Evolutionary conservation across 2,113 vertebrate species (phyloP).

Genomic region (Ceyx melanurus): DNA sequence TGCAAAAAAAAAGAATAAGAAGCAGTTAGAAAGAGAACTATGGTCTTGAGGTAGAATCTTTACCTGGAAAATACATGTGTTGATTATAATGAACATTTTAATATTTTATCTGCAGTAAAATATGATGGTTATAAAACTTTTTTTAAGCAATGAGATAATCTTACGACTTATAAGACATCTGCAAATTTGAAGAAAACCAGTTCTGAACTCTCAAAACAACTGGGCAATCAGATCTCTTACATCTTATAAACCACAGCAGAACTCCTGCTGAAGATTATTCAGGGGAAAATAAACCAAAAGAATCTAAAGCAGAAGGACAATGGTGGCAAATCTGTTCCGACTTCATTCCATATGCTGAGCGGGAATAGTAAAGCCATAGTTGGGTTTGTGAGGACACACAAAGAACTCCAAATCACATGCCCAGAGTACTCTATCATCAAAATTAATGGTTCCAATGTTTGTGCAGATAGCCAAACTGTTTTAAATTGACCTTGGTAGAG

Average conservation of each 20-base stretch:
- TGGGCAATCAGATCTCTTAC: neutral
- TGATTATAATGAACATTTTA: neutral
- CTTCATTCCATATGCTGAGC: neutral
- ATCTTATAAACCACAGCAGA: neutral
- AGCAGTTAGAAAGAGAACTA: neutral
- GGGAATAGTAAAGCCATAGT: neutral
- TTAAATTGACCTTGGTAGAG: neutral
- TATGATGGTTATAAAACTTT: neutral
- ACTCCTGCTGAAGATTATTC: neutral
- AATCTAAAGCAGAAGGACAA: neutral
- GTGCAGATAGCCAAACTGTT: neutral
- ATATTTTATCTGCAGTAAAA: neutral
- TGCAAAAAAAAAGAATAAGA: neutral
- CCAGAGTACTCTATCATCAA: neutral
- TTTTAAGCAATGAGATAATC: neutral
- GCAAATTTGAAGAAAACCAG: neutral
- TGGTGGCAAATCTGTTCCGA: neutral
- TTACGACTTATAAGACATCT: neutral
- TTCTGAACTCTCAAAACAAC: neutral
- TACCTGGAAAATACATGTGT: neutral
- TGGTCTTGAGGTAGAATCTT: neutral
- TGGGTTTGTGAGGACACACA: rapidly evolving
- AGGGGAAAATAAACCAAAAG: neutral
- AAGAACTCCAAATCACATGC: neutral
- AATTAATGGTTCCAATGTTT: neutral